phyloP scores from a whole-genome alignment of 2,113 vertebrate species.

The Siniperca chuatsi region DNA sequence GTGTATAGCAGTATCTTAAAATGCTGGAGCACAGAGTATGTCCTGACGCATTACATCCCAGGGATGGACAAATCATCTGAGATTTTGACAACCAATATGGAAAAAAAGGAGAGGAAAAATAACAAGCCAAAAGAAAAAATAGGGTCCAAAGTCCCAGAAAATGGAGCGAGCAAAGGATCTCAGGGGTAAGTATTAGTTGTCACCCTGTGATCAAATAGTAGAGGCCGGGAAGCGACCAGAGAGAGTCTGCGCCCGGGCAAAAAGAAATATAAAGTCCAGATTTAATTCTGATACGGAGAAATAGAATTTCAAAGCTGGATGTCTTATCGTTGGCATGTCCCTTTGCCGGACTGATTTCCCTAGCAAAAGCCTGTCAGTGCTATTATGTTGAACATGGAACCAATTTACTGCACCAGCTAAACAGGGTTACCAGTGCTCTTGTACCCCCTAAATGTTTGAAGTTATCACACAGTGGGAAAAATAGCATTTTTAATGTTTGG shows the following conservation, averaged over 20 bases:
- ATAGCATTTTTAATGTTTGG: conserved; percentile 98
- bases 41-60: conserved; percentile 61
- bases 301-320: conserved; percentile 99
- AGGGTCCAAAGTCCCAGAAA: conserved; percentile 82
- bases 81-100: conserved; percentile 94
- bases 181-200: conserved; percentile 92
- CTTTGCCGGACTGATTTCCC: conserved; percentile 99
- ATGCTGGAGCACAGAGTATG: conserved; percentile 38
- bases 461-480: conserved; percentile 92
- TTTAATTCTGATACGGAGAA: conserved; percentile 99
- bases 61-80: conserved; percentile 80
- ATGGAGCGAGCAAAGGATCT: conserved; percentile 86
- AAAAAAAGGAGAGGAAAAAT: conserved; percentile 69
- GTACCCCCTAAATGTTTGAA: conserved; percentile 97
- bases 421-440: conserved; percentile 94
- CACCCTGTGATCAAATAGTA: conserved; percentile 92
- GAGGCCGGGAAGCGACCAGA: conserved; percentile 88
- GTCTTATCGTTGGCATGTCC: conserved; percentile 98
- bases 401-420: conserved; percentile 99
- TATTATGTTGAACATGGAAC: conserved; percentile 99
- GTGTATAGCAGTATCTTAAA: conserved; percentile 51
- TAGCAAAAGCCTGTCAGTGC: conserved; percentile 99
- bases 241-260: conserved; percentile 88
- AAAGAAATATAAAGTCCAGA: conserved; percentile 99
- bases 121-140: conserved; percentile 66